phyloP scores from a whole-genome alignment of 2,888 invertebrate species.

The Cataglyphis livida region DNA sequence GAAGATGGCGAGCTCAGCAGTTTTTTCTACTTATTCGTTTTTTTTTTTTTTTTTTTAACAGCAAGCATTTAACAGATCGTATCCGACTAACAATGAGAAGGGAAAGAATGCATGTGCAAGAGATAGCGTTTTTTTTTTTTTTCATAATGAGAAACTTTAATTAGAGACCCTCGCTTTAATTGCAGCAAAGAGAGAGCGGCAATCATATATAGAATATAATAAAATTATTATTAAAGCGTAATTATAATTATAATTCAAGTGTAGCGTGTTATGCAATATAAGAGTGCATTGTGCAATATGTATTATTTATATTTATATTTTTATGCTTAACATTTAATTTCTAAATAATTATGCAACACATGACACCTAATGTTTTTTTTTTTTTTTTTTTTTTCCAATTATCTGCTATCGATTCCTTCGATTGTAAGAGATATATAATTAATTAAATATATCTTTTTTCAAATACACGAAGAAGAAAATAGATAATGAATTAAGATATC shows the following conservation, averaged over 20 bases:
- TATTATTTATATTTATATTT: neutral
- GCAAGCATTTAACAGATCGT: conserved; percentile 42
- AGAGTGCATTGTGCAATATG: neutral
- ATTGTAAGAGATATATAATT: neutral
- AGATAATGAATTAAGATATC: neutral
- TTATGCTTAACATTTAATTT: neutral
- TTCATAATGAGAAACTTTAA: neutral
- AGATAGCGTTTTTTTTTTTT: conserved; percentile 30
- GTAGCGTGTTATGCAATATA: neutral
- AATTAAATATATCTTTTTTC: neutral
- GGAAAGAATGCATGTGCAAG: conserved; percentile 40
- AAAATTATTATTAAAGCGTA: conserved; percentile 1
- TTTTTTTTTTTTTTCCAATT: conserved; percentile 11
- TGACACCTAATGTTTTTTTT: neutral
- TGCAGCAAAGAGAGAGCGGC: conserved; percentile 16
- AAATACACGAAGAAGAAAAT: neutral
- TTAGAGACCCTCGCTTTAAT: neutral
- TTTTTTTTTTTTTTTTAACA: conserved; percentile 21
- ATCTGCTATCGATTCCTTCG: conserved; percentile 32
- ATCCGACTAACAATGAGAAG: conserved; percentile 31
- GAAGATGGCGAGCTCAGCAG: conserved; percentile 34
- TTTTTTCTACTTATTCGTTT: conserved; percentile 47
- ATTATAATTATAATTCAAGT: conserved; percentile 12
- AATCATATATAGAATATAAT: neutral
- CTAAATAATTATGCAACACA: conserved; percentile 21